Conservation (phyloP, 2,888 invertebrate genomes). For the Drosophila eohydei region DNA sequence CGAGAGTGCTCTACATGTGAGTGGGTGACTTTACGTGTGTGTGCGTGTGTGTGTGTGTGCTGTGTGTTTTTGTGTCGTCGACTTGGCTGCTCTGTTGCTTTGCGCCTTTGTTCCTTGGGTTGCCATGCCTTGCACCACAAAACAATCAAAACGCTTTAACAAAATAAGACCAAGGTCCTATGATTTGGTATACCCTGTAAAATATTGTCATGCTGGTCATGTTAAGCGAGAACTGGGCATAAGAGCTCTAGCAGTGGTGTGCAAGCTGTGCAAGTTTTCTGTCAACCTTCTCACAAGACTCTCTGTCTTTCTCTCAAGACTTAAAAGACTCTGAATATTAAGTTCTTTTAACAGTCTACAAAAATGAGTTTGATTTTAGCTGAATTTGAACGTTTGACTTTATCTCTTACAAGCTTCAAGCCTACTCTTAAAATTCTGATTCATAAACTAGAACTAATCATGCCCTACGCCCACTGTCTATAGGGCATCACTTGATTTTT, state of each 20-base stretch:
- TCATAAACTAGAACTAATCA: not conserved
- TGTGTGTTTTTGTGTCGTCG: conserved; percentile 34
- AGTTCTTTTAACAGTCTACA: not conserved
- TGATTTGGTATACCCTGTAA: conserved; percentile 16
- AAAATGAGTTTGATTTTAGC: not conserved
- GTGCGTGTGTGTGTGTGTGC: conserved; percentile 1
- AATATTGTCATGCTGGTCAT: not conserved
- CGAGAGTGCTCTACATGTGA: conserved; percentile 31
- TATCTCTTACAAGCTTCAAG: too few relatives aligned
- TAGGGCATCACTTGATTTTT: conserved; percentile 36
- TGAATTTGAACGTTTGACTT: too few relatives aligned
- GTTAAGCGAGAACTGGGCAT: not conserved
- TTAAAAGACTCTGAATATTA: not conserved
- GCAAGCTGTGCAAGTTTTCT: too few relatives aligned
- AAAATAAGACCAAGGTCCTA: conserved; percentile 21
- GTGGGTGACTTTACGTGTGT: not conserved
- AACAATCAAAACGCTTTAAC: conserved; percentile 50
- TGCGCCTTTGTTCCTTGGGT: conserved; percentile 57
- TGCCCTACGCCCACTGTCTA: not conserved
- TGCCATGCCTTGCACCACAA: conserved; percentile 37
- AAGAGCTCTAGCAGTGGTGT: too few relatives aligned
- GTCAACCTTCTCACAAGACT: too few relatives aligned
- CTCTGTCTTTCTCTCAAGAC: not conserved
- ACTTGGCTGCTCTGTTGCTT: conserved; percentile 57
- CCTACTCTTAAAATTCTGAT: not conserved